Base-by-base conservation (phyloP, 2,113 vertebrate genomes). In the Perognathus longimembris region DNA sequence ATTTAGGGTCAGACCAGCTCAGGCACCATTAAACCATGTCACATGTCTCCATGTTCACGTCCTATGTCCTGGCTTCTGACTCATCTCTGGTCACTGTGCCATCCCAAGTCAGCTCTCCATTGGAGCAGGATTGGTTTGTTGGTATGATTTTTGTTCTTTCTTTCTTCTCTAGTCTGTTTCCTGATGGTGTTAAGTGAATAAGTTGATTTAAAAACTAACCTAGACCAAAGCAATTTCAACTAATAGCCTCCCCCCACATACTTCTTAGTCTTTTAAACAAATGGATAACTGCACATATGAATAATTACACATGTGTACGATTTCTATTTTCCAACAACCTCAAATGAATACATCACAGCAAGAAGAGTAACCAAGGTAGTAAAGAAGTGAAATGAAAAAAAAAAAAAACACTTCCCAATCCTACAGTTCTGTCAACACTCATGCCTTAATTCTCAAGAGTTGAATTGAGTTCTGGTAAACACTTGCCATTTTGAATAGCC, bases 401-500 rank as follows among this genome's bases (percentile, higher is more conserved):
- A 45, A 1, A 24, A 63, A 79, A 80, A 70, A 21, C 24, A 54
- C n/a, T 69, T 61, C 67, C 50, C n/a, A 30, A 42, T 14, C 40
- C 69, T 63, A 69, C 26, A 45, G 36, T 59, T 80, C 85, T 88
- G 17, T 24, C 57, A 82, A 80, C 1, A 54, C 20, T 73, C 21
- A 42, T 30, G 21, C 50, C 63, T 66, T 57, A 79, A 89, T 81
- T 61, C 45, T 93, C 59, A 45, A 82, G 22, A 71, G n/a, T 63
- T 84, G 26, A 66, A 91, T 34, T 66, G 66, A 61, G 73, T 89
- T 76, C 78, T 73, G 26, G 59, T 66, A 87, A 87, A 85, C 7
- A 42, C 50, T 45, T 45, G 45, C 17, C 3, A 0, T 77, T 42
- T 40, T 77, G n/a, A 54, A 89, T 36, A 94, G 81, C 11, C 80